Conservation (phyloP, 2,888 invertebrate species). For the Stratiomys singularior region DNA sequence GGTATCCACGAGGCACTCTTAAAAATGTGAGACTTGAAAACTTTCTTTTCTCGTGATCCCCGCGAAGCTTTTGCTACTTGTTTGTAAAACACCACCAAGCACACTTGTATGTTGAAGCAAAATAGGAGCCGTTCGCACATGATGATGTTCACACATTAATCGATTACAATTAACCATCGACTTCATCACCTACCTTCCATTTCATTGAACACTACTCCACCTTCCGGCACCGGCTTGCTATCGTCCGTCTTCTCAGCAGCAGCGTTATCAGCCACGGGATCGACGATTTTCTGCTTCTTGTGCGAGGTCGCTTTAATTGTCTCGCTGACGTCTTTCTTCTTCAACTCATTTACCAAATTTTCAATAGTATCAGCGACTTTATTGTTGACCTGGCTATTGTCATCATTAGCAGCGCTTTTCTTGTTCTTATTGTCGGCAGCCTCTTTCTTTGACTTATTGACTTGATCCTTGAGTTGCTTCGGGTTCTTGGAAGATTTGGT, state of each 20-base stretch:
- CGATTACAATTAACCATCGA: too few relatives aligned
- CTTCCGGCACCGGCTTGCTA: constrained; percentile 26
- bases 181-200: constrained; percentile 31
- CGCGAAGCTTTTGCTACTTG: too few relatives aligned
- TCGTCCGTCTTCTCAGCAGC: constrained; percentile 31
- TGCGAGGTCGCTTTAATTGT: neutral
- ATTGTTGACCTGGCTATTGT: constrained; percentile 1
- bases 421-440: constrained; percentile 40
- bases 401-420: neutral
- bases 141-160: too few relatives aligned
- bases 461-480: constrained; percentile 37
- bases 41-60: too few relatives aligned
- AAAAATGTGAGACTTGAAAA: too few relatives aligned
- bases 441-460: constrained; percentile 36
- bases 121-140: too few relatives aligned
- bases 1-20: too few relatives aligned
- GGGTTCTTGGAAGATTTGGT: neutral
- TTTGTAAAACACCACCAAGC: too few relatives aligned
- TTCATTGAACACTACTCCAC: constrained; percentile 31
- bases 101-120: too few relatives aligned
- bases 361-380: constrained; percentile 21
- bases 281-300: neutral
- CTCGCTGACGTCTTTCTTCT: neutral
- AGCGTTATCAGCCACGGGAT: neutral
- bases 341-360: constrained; percentile 17